Conservation (phyloP, 2,888 invertebrate genomes). For the Ennomos quercinarius region DNA sequence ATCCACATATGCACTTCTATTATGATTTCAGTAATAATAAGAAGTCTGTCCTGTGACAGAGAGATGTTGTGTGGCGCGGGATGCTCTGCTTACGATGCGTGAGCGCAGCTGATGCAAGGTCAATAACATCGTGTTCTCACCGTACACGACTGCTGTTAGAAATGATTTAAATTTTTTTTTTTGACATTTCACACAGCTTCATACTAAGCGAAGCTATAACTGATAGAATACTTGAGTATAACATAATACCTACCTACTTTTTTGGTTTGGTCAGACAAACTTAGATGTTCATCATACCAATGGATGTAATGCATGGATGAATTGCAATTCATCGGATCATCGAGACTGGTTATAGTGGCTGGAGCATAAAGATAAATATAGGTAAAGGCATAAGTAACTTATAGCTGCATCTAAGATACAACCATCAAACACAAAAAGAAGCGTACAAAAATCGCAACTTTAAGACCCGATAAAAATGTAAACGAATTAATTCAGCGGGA, state of each 20-base stretch:
- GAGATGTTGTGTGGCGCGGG: conserved; percentile 9
- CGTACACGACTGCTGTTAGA: too few species aligned
- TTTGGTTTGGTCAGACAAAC: too few species aligned
- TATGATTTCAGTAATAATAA: conserved; percentile 2
- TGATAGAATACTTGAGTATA: too few species aligned
- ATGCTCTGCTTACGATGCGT: background rate
- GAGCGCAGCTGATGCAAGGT: conserved; percentile 14
- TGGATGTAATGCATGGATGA: too few species aligned
- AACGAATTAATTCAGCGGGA: conserved; percentile 21
- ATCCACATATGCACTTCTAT: background rate
- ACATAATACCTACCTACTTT: too few species aligned
- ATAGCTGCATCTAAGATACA: background rate
- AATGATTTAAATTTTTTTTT: background rate
- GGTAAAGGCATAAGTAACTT: too few species aligned
- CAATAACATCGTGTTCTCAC: conserved; percentile 1
- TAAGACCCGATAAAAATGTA: conserved; percentile 17
- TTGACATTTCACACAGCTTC: too few species aligned
- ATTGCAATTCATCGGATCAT: too few species aligned
- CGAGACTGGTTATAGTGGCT: too few species aligned
- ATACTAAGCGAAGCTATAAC: too few species aligned
- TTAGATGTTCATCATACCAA: too few species aligned
- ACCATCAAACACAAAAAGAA: background rate
- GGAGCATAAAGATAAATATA: too few species aligned
- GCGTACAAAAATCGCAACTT: background rate
- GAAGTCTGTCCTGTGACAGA: conserved; percentile 13